A percentile compares a stretch with the other conserved stretches of the same genome.
phyloP scores from a whole-genome alignment of 2,797 vertebrate species.

The Trachurus trachurus region DNA sequence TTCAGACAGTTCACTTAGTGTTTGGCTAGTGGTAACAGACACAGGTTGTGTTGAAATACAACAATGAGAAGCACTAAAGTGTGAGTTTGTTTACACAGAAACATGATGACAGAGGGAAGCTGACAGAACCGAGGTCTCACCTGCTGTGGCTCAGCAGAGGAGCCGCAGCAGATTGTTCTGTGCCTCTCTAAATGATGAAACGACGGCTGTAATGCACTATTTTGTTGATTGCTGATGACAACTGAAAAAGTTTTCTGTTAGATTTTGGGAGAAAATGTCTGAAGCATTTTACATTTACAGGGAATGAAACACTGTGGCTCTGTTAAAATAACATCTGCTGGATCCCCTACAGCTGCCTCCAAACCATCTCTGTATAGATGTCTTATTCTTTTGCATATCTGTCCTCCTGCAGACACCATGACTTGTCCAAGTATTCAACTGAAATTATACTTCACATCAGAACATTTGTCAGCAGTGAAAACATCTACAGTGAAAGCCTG shows the following conservation, averaged over 20 bases:
- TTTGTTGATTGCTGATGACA: not conserved
- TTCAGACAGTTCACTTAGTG: not conserved
- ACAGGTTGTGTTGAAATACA: not conserved
- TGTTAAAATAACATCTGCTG: not conserved
- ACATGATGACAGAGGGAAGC: not conserved
- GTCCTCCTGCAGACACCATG: not conserved
- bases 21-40: not conserved
- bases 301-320: not conserved
- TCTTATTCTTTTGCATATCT: not conserved
- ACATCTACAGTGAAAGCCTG: not conserved
- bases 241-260: not conserved
- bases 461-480: not conserved
- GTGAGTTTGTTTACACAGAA: not conserved
- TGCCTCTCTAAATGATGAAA: not conserved
- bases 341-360: not conserved
- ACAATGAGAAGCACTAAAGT: not conserved
- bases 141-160: not conserved
- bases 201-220: not conserved
- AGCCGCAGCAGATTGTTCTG: not conserved
- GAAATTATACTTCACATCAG: constrained; percentile 13
- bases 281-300: not conserved
- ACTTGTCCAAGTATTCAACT: not conserved
- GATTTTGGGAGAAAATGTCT: not conserved
- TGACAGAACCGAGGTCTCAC: not conserved
- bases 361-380: not conserved